phyloP scores from a whole-genome alignment of 2,113 vertebrate genomes.

The Monopterus albus region DNA sequence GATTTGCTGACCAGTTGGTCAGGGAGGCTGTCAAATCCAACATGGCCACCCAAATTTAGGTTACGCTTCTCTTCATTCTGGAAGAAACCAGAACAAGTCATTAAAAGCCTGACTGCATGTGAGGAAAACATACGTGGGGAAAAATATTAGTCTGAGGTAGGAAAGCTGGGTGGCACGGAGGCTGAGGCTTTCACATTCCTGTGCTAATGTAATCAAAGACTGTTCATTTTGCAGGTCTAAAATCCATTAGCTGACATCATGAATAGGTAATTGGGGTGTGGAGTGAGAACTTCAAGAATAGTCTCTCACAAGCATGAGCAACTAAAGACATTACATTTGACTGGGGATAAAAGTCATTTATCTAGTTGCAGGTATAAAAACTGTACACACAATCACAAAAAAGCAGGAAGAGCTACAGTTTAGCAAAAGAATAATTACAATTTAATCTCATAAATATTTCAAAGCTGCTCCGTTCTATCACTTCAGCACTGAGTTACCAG shows the following conservation, averaged over 20 bases:
- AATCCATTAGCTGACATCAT: slow-evolving; percentile 25
- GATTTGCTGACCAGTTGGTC: slow-evolving; percentile 99
- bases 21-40: slow-evolving; percentile 97
- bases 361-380: no score
- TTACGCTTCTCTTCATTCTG: slow-evolving; percentile 93
- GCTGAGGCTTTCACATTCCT: slow-evolving; percentile 47
- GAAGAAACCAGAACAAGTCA: slow-evolving; percentile 21
- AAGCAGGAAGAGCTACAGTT: no score
- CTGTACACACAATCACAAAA: no score
- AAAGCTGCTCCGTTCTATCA: background rate
- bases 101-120: slow-evolving; percentile 4
- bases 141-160: slow-evolving; percentile 36
- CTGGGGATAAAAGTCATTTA: no score
- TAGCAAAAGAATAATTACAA: no score
- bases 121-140: slow-evolving; percentile 30
- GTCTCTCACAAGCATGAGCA: slow-evolving; percentile 26
- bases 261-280: slow-evolving; percentile 29
- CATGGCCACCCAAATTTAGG: slow-evolving; percentile 93
- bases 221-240: slow-evolving; percentile 38
- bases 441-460: background rate
- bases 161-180: slow-evolving; percentile 10
- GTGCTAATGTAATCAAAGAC: slow-evolving; percentile 47
- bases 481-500: background rate
- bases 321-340: slow-evolving; percentile 8
- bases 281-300: slow-evolving; percentile 35